Percentiles rank a stretch among this genome's conserved stretches.
phyloP scores from a whole-genome alignment of 2,888 invertebrate genomes.

The Brassicogethes aeneus region DNA sequence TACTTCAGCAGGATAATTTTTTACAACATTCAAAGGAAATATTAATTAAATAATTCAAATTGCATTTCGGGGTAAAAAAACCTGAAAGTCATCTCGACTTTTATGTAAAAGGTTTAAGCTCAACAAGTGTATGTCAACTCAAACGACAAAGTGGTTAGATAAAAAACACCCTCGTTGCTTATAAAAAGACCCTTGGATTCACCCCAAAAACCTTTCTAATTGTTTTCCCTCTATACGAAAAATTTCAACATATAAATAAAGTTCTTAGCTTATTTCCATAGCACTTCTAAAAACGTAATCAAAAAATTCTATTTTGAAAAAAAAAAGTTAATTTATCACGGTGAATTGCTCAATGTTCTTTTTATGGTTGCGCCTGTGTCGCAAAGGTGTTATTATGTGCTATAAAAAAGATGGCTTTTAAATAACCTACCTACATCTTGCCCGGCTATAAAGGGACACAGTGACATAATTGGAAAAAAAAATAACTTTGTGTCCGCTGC shows the following conservation, averaged over 20 bases:
- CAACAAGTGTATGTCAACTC: slow-evolving; percentile 41
- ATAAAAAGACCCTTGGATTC: slow-evolving; percentile 38
- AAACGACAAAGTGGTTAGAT: slow-evolving; percentile 41
- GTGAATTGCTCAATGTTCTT: no score
- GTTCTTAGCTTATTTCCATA: no score
- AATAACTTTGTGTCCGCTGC: slow-evolving; percentile 9
- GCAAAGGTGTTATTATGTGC: slow-evolving; percentile 24
- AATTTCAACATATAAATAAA: slow-evolving; percentile 15
- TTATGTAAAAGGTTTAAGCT: no score
- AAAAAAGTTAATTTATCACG: no score
- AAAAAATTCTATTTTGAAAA: no score
- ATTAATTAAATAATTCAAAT: no score
- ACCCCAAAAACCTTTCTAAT: slow-evolving; percentile 15
- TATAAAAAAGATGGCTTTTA: slow-evolving; percentile 26
- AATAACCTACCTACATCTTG: slow-evolving; percentile 21
- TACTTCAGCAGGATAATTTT: no score
- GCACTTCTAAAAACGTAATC: no score
- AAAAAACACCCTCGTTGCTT: slow-evolving; percentile 41
- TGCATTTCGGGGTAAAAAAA: no score
- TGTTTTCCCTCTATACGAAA: slow-evolving; percentile 24
- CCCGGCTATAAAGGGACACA: slow-evolving; percentile 18
- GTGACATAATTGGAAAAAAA: slow-evolving; percentile 23
- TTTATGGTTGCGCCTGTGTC: no score
- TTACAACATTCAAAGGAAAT: no score
- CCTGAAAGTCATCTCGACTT: no score